Percentiles rank a stretch among this genome's conserved stretches.
Evolutionary conservation across 2,113 vertebrate species (phyloP).

Genomic region (Stegastes partitus): DNA sequence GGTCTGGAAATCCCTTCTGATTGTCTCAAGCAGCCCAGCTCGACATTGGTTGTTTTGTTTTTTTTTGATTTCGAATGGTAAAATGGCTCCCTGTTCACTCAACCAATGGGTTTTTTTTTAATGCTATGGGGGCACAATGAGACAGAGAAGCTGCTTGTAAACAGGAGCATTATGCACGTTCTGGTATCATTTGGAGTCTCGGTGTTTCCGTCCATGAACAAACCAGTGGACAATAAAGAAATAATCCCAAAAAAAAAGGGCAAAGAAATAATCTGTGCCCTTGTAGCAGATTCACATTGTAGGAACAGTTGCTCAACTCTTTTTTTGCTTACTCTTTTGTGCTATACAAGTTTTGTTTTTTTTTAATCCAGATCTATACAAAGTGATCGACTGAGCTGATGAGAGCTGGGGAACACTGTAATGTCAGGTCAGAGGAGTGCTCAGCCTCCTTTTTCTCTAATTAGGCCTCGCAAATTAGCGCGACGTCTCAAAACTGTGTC

Average conservation of each 20-base stretch:
- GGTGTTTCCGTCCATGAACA: slow-evolving; percentile 26
- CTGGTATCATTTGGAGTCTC: slow-evolving; percentile 32
- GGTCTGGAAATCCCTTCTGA: slow-evolving; percentile 74
- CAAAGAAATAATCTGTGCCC: slow-evolving; percentile 11
- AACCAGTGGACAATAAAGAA: slow-evolving; percentile 54
- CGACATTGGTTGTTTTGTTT: slow-evolving; percentile 62
- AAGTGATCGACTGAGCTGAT: slow-evolving; percentile 20
- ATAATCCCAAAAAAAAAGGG: slow-evolving; percentile 15
- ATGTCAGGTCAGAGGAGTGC: neutral
- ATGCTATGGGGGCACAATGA: slow-evolving; percentile 62
- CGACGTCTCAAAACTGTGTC: slow-evolving; percentile 36
- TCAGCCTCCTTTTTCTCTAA: slow-evolving; percentile 2
- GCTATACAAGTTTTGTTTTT: slow-evolving; percentile 39
- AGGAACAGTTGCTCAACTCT: slow-evolving; percentile 31
- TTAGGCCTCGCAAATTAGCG: neutral
- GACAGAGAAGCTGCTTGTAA: slow-evolving; percentile 74
- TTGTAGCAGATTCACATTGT: slow-evolving; percentile 35
- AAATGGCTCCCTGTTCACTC: slow-evolving; percentile 66
- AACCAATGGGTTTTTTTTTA: slow-evolving; percentile 45
- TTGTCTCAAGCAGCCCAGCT: slow-evolving; percentile 79
- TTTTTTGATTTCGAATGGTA: slow-evolving; percentile 54
- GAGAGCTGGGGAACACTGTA: neutral
- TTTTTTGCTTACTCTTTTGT: slow-evolving; percentile 35
- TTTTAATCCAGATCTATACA: slow-evolving; percentile 37
- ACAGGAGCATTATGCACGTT: slow-evolving; percentile 65